A percentile compares a stretch with the other conserved stretches of the same genome.
phyloP scores from a whole-genome alignment of 2,113 vertebrate genomes.

The Arothron firmamentum region DNA sequence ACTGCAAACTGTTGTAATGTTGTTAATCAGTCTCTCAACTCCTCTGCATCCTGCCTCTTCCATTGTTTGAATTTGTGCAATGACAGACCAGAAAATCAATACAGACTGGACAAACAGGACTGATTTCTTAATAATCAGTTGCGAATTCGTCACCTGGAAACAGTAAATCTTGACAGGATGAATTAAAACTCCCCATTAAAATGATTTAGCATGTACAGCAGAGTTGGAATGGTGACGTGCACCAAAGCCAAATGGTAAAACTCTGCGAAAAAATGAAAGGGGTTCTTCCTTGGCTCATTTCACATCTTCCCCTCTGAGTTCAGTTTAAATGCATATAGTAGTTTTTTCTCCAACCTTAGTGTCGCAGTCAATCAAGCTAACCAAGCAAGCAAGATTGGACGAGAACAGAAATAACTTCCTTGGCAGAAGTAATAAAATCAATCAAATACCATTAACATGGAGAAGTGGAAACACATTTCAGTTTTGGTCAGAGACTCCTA shows the following conservation, averaged over 20 bases:
- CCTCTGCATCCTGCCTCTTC: background rate
- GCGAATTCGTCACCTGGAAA: background rate
- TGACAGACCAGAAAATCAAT: constrained; percentile 2
- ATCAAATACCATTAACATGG: background rate
- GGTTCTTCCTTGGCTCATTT: background rate
- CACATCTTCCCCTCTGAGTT: background rate
- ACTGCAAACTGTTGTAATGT: background rate
- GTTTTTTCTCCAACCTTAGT: background rate
- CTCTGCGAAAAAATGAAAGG: background rate
- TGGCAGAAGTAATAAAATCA: background rate
- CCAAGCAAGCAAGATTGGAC: too few species aligned
- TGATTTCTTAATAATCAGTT: background rate
- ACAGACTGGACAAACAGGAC: background rate
- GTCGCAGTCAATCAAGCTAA: too few species aligned
- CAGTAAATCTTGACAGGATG: background rate
- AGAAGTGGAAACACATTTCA: background rate
- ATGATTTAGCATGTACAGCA: background rate
- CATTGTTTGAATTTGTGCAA: background rate
- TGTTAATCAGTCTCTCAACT: constrained; percentile 7
- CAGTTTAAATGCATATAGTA: background rate
- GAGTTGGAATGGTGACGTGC: background rate
- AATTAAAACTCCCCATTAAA: background rate
- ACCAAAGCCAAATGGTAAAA: background rate
- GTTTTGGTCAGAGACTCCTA: too few species aligned
- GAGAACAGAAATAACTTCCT: background rate